Conservation (phyloP, 2,888 invertebrate species). For the Hirtodrosophila alboralis region DNA sequence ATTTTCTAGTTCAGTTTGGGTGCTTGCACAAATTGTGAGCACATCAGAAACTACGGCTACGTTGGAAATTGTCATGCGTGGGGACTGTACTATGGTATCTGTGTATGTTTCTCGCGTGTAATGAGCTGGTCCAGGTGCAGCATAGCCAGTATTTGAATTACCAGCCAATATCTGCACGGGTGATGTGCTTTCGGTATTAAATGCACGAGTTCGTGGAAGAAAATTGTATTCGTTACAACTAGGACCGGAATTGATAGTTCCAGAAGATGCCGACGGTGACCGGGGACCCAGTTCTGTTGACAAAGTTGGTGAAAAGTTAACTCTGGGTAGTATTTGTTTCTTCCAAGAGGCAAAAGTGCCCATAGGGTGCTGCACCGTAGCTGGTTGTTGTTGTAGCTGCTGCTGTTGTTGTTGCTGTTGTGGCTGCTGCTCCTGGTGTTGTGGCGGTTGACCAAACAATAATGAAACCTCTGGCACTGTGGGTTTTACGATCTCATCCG, state of each 20-base stretch:
- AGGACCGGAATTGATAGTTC: constrained; percentile 9
- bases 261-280: constrained; percentile 20
- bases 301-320: constrained; percentile 64
- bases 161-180: background rate
- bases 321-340: constrained; percentile 79
- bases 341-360: constrained; percentile 79
- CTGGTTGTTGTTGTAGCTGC: constrained; percentile 26
- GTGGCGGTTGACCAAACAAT: constrained; percentile 62
- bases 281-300: constrained; percentile 55
- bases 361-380: constrained; percentile 29
- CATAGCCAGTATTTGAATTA: constrained; percentile 30
- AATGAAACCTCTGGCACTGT: constrained; percentile 76
- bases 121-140: background rate
- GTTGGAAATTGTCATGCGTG: constrained; percentile 4
- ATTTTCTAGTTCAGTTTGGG: constrained; percentile 76
- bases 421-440: constrained; percentile 32
- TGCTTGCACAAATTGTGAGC: constrained; percentile 80
- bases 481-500: constrained; percentile 56
- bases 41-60: constrained; percentile 46
- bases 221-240: constrained; percentile 45
- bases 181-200: constrained; percentile 15
- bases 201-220: constrained; percentile 40
- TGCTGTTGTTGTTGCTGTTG: constrained; percentile 23
- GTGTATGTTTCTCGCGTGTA: constrained; percentile 26
- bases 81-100: constrained; percentile 4